These are phyloP conservation scores for Chironomus riparius DNA, from an alignment of 2,888 invertebrate species.

Conservation along the genomic window DNA sequence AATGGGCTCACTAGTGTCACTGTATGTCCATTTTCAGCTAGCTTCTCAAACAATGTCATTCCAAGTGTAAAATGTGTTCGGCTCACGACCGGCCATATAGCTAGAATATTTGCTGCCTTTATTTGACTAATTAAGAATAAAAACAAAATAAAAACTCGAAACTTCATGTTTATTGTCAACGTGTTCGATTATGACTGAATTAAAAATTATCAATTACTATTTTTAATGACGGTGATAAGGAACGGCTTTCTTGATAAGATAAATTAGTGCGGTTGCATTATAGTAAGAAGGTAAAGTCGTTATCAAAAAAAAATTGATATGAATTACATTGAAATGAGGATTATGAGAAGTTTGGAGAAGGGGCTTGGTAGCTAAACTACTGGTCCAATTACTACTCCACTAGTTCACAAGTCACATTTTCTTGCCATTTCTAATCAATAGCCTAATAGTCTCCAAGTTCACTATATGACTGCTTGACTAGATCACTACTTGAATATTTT, in stretches of 20 bases:
- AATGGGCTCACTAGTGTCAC: constrained; percentile 38
- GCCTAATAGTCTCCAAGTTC: no score
- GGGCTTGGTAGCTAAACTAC: no score
- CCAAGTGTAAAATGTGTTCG: constrained; percentile 40
- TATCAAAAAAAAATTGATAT: no score
- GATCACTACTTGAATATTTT: no score
- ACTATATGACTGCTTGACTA: no score
- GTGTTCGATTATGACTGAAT: background rate
- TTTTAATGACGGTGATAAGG: background rate
- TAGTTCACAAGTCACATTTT: no score
- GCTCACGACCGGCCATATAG: constrained; percentile 41
- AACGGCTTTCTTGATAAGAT: background rate
- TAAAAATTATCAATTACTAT: background rate
- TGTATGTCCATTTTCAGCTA: constrained; percentile 35
- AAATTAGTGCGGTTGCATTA: background rate
- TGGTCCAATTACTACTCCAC: no score
- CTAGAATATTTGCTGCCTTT: constrained; percentile 35
- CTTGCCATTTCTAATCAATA: no score
- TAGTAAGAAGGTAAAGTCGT: no score
- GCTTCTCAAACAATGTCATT: constrained; percentile 34
- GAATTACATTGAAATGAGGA: no score
- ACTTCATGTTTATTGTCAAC: background rate
- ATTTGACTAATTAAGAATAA: background rate
- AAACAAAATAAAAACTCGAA: background rate
- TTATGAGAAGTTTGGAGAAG: no score